phyloP scores from a whole-genome alignment of 2,797 vertebrate species.

The Eleutherodactylus coqui region DNA sequence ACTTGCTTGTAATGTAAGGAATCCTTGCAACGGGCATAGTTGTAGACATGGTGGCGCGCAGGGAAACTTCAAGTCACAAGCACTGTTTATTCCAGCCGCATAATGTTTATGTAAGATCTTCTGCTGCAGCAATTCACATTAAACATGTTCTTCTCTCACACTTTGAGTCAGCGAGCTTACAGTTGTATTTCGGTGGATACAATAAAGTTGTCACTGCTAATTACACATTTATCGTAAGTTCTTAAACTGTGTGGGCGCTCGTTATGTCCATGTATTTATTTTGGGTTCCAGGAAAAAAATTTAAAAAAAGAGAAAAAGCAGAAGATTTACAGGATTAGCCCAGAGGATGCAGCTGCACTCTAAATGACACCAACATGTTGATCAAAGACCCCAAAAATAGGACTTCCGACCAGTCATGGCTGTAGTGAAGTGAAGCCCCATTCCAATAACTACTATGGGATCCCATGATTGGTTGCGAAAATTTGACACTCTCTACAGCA shows the following conservation, averaged over 20 bases:
- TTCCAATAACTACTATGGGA: too few species aligned
- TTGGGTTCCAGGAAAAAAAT: constrained; percentile 1
- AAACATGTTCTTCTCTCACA: not conserved
- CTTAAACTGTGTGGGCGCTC: not conserved
- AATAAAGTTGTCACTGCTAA: constrained; percentile 21
- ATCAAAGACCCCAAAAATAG: too few species aligned
- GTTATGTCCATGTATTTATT: not conserved
- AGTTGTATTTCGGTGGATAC: not conserved
- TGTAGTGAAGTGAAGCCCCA: too few species aligned
- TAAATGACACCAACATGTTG: too few species aligned
- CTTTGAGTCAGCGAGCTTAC: constrained; percentile 11
- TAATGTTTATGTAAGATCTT: constrained; percentile 49
- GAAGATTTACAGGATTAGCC: too few species aligned
- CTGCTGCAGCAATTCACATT: not conserved
- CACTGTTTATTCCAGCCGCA: constrained; percentile 39
- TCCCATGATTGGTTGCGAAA: too few species aligned
- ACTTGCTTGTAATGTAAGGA: constrained; percentile 54
- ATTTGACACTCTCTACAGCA: too few species aligned
- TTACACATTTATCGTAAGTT: constrained; percentile 8
- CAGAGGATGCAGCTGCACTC: too few species aligned
- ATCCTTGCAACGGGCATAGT: constrained; percentile 46
- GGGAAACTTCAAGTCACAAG: constrained; percentile 53
- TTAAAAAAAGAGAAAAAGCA: not conserved
- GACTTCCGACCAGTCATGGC: too few species aligned
- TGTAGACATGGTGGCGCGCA: constrained; percentile 57